Evolutionary conservation across 2,113 vertebrate genomes (phyloP).

Genomic region (Neotragus pygmaeus): DNA sequence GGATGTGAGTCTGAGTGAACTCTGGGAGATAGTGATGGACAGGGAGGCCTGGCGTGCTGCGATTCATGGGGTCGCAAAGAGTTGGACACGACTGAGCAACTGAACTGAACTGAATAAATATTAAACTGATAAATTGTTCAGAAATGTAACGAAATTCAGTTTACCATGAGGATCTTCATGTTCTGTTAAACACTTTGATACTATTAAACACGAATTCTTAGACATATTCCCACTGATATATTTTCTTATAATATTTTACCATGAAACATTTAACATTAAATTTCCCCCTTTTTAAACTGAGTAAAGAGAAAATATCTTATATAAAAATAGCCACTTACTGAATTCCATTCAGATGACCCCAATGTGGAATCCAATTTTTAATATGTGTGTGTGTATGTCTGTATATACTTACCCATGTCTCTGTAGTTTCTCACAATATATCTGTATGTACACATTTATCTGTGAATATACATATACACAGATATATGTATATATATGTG

Average conservation of each 20-base stretch:
- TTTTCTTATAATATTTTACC: neutral
- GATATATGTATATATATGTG: neutral
- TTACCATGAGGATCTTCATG: neutral
- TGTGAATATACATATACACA: neutral
- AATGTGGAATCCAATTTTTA: neutral
- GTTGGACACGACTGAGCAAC: too few relatives aligned
- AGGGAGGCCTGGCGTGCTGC: too few relatives aligned
- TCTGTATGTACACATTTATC: neutral
- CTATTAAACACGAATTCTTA: neutral
- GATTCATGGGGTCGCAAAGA: too few relatives aligned
- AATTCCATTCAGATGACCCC: neutral
- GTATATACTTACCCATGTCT: neutral
- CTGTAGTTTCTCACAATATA: neutral
- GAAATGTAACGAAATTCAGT: neutral
- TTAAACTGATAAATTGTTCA: neutral
- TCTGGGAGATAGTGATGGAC: too few relatives aligned
- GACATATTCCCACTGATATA: neutral
- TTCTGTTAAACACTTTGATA: neutral
- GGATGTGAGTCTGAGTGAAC: too few relatives aligned
- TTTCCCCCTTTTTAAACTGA: neutral
- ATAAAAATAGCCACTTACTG: neutral
- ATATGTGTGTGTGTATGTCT: neutral
- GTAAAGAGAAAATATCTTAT: neutral
- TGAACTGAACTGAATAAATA: too few relatives aligned
- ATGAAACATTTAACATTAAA: neutral